phyloP scores from a whole-genome alignment of 53 echinoderm and acorn worm species.

The Astropecten irregularis region DNA sequence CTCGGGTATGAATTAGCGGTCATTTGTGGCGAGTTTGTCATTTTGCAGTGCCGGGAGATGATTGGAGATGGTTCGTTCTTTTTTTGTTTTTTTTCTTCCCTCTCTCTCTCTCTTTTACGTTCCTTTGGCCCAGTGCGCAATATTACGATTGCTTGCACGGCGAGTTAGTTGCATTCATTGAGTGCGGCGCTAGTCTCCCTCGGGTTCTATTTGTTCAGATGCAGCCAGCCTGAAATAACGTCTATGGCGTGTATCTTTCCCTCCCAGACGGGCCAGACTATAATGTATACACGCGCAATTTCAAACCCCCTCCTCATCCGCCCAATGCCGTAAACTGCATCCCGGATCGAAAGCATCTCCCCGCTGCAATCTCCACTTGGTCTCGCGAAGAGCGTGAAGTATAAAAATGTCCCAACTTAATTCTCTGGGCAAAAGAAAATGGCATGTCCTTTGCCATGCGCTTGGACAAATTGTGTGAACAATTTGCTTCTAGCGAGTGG shows the following conservation, averaged over 20 bases:
- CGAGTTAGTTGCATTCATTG: neutral
- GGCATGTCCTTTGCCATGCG: too few species aligned
- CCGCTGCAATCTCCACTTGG: too few species aligned
- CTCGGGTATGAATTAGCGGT: constrained; percentile 32
- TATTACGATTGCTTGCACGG: neutral
- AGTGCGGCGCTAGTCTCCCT: constrained; percentile 37
- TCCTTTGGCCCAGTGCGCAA: neutral
- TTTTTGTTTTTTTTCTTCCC: neutral
- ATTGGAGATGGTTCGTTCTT: constrained; percentile 8
- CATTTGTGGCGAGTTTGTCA: constrained; percentile 33
- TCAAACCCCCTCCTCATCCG: too few species aligned
- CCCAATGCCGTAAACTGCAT: too few species aligned
- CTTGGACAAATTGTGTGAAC: too few species aligned
- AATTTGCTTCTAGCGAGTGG: too few species aligned
- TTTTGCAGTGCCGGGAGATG: constrained; percentile 30
- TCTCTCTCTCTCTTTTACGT: neutral
- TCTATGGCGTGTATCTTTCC: neutral
- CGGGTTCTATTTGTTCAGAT: constrained; percentile 36
- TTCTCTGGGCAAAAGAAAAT: too few species aligned
- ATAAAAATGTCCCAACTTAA: too few species aligned
- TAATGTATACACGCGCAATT: too few species aligned
- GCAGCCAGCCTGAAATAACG: constrained; percentile 36
- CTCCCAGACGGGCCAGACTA: too few species aligned
- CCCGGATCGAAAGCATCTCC: too few species aligned
- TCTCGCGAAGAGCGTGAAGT: too few species aligned